Base-by-base conservation (phyloP, 2,888 invertebrate species). In the Apodemia mormo region DNA sequence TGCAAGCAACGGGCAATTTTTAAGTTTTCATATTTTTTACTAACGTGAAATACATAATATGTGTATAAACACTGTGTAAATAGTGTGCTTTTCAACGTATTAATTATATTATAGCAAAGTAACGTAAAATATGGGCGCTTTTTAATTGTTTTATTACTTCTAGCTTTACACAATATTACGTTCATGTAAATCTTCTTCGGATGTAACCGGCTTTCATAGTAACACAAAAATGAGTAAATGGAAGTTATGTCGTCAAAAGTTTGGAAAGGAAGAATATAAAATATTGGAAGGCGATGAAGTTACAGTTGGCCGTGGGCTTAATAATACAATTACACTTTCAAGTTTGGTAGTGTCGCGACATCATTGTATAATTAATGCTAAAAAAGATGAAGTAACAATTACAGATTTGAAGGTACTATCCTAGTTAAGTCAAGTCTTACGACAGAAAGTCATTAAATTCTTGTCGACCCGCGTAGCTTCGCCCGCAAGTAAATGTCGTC, bases 281-380 rank as follows among this genome's bases (percentile, higher is more conserved):
- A 77, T 91, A 54, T 69, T 77, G 8, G 88, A 88, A 76, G 90
- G 88, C 29, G 87, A 88, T 33, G 82, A 85, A 76, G 79, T 89
- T 37, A 85, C 89, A 58, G 81, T 93, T 29, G 93, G 93, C 54
- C 80, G 93, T 76, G 87, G 85, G 64, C 65, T 80, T 12, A 80
- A 83, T 58, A 92, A 90, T 75, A 83, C 75, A 49, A 84, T 93
- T 75, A 77, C 81, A 52, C 78, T 92, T 30, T 79, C 86, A 64
- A 90, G 91, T 75, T 81, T 88, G 73, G 87, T 89, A 9, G 84
- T 93, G 78, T 93, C 92, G 10, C 83, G 92, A 76, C 85, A 86
- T 73, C 92, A 93, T 73, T 92, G 92, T 80, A 73, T 84, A 58
- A 75, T 93, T 66, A 76, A 80, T 70, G 79, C 87, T 10, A 80